Evolutionary conservation across 2,797 vertebrate species (phyloP), one percentile per base, ranked within the genome.

Genomic region (Hippocampus kuda): DNA sequence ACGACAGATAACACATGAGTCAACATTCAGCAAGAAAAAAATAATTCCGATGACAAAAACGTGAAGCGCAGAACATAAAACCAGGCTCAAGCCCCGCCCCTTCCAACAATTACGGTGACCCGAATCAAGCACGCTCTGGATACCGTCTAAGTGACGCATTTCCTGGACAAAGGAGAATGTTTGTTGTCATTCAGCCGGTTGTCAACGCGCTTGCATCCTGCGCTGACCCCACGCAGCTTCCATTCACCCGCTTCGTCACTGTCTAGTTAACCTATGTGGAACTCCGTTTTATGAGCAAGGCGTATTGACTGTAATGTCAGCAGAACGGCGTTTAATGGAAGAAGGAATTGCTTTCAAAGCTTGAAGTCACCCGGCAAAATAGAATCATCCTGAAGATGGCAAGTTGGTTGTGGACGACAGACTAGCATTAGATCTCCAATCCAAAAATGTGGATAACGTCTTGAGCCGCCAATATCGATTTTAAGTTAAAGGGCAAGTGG

Each of bases 71-170:
- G 48, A 49, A 16, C 6, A 18, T 49, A 49, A 49, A 49, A 63
- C 11, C 11, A 44, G 24, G 15, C 26, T 12, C 4, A 7, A 51
- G 65, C 30, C 20, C 81, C 84, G 85, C 81, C 84, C 72, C 2
- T 11, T 8, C 65, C 0, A 54, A 24, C 20, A 1, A 44, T 13
- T 4, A 0, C 6, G 46, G 77, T 64, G 8, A 0, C 0, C 0
- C 44, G 77, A 83, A 86, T 77, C 78, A 60, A 86, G 59, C 81
- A 18, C 5, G 67, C 81, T 2, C 63, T 2, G 18, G 4, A 56
- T 77, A 69, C 68, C 59, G 68, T 75, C 53, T 7, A 0, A 72
- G 71, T 89, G 88, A 89, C 88, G 88, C 88, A 88, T 83, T 89
- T 89, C 88, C 88, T 86, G 86, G 82, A 78, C 77, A 83, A 75